These are phyloP conservation scores for Zaprionus inermis DNA, from an alignment of 1,140 invertebrate species.

Conservation along the genomic window DNA sequence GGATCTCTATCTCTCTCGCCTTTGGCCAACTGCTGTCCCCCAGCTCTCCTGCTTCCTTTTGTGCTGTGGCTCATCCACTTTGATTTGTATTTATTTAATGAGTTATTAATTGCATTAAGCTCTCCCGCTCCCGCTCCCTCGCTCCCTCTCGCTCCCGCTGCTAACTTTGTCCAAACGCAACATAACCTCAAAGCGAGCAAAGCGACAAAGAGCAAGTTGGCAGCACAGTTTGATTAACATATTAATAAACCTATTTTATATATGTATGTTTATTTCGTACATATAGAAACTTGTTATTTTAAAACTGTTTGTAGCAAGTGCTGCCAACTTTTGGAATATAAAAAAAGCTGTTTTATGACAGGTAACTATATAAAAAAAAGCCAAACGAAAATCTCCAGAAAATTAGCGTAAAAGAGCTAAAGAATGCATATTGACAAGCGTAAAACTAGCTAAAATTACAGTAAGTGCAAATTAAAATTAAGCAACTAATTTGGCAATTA, in stretches of 20 bases:
- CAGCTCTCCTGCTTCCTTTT: slow-evolving; percentile 21
- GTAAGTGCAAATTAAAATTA: too few species aligned
- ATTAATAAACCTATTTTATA: neutral
- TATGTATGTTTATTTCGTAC: too few species aligned
- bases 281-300: too few species aligned
- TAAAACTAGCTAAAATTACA: too few species aligned
- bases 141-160: neutral
- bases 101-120: slow-evolving; percentile 80
- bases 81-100: slow-evolving; percentile 82
- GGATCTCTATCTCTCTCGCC: slow-evolving; percentile 17
- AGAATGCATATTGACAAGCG: too few species aligned
- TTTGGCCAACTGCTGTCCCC: slow-evolving; percentile 14
- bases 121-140: slow-evolving; percentile 21
- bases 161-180: neutral
- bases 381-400: too few species aligned
- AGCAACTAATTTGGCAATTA: too few species aligned
- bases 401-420: too few species aligned
- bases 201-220: slow-evolving; percentile 2
- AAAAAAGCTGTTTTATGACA: too few species aligned
- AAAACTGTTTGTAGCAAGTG: too few species aligned
- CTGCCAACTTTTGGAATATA: too few species aligned
- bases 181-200: slow-evolving; percentile 13
- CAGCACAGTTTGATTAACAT: neutral
- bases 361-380: too few species aligned
- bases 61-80: slow-evolving; percentile 54